A percentile compares a stretch with the other conserved stretches of the same genome.
phyloP scores from a whole-genome alignment of 2,888 invertebrate species.

The Tinea trinotella region DNA sequence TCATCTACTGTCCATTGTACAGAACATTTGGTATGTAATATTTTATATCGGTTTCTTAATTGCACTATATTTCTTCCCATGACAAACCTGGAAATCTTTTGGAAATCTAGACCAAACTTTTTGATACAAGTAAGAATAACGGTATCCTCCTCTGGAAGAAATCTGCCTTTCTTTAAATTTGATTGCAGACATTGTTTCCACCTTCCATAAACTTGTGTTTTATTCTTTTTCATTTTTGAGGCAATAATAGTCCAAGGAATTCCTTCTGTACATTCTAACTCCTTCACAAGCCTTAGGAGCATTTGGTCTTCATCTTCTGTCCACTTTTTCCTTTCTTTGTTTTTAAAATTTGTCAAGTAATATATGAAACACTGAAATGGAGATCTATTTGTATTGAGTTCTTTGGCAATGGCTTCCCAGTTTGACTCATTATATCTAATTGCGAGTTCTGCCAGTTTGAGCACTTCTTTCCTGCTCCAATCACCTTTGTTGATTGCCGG shows the following conservation, averaged over 20 bases:
- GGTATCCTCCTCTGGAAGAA: constrained; percentile 77
- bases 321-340: constrained; percentile 68
- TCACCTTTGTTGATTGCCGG: constrained; percentile 73
- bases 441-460: constrained; percentile 37
- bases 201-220: constrained; percentile 77
- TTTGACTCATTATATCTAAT: constrained; percentile 60
- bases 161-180: constrained; percentile 72
- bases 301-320: constrained; percentile 77
- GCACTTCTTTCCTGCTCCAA: constrained; percentile 46
- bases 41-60: constrained; percentile 72
- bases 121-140: constrained; percentile 74
- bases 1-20: constrained; percentile 75
- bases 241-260: constrained; percentile 84
- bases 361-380: constrained; percentile 81
- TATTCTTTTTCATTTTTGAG: constrained; percentile 74
- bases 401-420: constrained; percentile 76
- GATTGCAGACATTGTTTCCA: constrained; percentile 50
- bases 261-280: constrained; percentile 73
- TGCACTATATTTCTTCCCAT: constrained; percentile 76
- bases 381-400: constrained; percentile 72
- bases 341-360: constrained; percentile 66
- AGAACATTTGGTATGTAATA: constrained; percentile 53
- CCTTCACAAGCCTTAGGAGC: constrained; percentile 75
- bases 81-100: constrained; percentile 69
- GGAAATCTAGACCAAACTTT: constrained; percentile 75